Evolutionary conservation across 2,797 vertebrate species (phyloP), one percentile per base, ranked within the genome.

Genomic region (Siniperca scherzeri): DNA sequence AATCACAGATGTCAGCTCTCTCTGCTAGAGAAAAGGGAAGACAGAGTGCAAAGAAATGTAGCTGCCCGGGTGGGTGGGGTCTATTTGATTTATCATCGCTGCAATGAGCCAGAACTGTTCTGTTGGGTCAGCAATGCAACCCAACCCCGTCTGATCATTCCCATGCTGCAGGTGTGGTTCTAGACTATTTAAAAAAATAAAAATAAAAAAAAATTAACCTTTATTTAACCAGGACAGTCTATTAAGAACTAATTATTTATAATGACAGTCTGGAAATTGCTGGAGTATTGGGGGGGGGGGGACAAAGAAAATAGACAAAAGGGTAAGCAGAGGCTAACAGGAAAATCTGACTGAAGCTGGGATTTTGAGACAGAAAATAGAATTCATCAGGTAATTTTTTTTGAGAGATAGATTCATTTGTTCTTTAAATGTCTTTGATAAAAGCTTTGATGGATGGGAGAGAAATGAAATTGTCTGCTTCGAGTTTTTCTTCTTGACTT

Each of bases 161-260:
- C 92, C 90, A 84, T 50, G 82, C 59, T 89, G 82, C 88, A 91
- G 90, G 90, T 89, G 90, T 70, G 84, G 81, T 75, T 83, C 80
- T 68, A 52, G n/a, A 84, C 9, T 59, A 50, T 66, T 19, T 46
- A 33, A 38, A 36, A 36, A 36, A 36, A 36, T 33, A 33, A 33
- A 2, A n/a, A n/a, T n/a, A 30, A 3, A 3, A 30, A 30, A 27
- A 27, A 27, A 27, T 36, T 44, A 48, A 65, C 25, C 16, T 68
- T 67, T 36, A 22, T 86, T 80, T 52, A 62, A 83, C 62, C 77
- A 78, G 21, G 7, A 78, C 21, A 42, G 36, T 61, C n/a, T 16
- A 65, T 85, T 82, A 85, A 62, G 46, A 81, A 4, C 2, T 9
- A 52, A 77, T 77, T 73, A 74, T 59, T 78, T 25, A 13, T 73